Evolutionary conservation across 2,113 vertebrate species (phyloP).

Genomic region (Pseudopodoces humilis): DNA sequence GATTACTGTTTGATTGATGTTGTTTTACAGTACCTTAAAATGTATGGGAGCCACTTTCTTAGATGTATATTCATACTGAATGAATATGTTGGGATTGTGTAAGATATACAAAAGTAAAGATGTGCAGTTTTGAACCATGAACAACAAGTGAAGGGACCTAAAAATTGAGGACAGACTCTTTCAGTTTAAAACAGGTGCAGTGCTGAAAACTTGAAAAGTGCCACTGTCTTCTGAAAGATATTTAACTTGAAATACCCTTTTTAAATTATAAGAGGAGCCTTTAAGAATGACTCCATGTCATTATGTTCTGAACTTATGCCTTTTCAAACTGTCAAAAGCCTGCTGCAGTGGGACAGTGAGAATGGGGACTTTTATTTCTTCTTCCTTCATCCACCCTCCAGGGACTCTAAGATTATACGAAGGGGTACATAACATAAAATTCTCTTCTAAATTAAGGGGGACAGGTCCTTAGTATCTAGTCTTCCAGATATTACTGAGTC

Average conservation of each 20-base stretch:
- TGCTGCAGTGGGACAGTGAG: background rate
- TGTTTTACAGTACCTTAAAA: background rate
- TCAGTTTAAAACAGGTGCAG: background rate
- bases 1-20: background rate
- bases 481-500: background rate
- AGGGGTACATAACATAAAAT: background rate
- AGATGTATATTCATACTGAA: background rate
- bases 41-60: background rate
- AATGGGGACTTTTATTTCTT: background rate
- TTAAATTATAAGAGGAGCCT: background rate
- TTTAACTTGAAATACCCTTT: background rate
- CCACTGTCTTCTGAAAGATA: background rate
- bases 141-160: background rate
- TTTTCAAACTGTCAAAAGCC: conserved; percentile 1
- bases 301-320: background rate
- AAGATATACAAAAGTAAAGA: background rate
- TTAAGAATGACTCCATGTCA: background rate
- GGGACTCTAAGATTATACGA: background rate
- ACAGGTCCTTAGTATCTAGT: background rate
- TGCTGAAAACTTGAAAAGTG: background rate
- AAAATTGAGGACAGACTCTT: background rate
- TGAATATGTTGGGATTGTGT: background rate
- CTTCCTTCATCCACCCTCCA: background rate
- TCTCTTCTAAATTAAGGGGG: background rate
- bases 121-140: background rate